Conservation (phyloP, 2,888 invertebrate genomes). For the Ecdyonurus torrentis region DNA sequence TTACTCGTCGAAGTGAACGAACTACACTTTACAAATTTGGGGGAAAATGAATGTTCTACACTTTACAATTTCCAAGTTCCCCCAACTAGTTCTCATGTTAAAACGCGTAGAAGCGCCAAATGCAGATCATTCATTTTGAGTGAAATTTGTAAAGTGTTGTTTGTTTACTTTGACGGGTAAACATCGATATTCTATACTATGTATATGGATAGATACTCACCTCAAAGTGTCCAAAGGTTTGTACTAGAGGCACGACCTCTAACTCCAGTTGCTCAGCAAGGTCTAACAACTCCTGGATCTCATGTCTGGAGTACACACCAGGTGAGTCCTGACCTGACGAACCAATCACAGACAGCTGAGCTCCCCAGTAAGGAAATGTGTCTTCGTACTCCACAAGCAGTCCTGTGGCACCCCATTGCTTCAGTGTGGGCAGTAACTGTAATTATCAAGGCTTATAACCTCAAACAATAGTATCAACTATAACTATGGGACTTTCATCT, state of each 20-base stretch:
- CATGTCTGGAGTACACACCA: slow-evolving; percentile 45
- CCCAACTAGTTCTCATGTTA: no score
- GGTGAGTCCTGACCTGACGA: slow-evolving; percentile 30
- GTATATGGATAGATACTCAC: slow-evolving; percentile 21
- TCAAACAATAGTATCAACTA: no score
- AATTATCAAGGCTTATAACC: slow-evolving; percentile 14
- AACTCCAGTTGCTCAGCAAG: slow-evolving; percentile 47
- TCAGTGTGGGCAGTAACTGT: slow-evolving; percentile 41
- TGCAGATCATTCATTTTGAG: no score
- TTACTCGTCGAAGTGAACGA: no score
- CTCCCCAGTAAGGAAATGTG: slow-evolving; percentile 60
- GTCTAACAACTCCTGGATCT: slow-evolving; percentile 45
- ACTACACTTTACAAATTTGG: no score
- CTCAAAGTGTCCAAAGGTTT: slow-evolving; percentile 77
- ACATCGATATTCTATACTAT: no score
- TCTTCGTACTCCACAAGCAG: slow-evolving; percentile 79
- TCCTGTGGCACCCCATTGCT: slow-evolving; percentile 60
- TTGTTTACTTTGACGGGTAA: no score
- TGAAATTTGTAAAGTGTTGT: no score
- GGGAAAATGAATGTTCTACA: no score
- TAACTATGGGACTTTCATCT: no score
- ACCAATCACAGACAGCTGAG: slow-evolving; percentile 39
- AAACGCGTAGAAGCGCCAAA: no score
- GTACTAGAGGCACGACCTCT: slow-evolving; percentile 62
- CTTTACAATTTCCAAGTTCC: no score